Evolutionary conservation across 1,140 invertebrate species (phyloP).

Genomic region (Drosophila mojavensis): DNA sequence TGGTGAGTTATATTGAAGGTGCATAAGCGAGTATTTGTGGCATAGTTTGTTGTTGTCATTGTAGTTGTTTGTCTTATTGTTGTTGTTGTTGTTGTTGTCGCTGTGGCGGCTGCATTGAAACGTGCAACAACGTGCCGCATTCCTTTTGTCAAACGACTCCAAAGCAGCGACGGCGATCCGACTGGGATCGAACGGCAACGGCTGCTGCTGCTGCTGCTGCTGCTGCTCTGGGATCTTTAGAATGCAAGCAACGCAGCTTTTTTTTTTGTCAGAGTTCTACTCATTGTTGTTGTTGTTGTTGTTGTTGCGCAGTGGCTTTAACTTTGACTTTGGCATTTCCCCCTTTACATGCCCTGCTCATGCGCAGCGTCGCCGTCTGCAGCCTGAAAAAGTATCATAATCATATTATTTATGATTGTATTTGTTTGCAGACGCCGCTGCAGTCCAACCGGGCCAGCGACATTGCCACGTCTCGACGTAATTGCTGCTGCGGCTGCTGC

Average conservation of each 20-base stretch:
- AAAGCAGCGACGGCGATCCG: conserved; percentile 26
- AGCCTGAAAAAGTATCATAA: conserved; percentile 69
- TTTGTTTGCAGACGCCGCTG: conserved; percentile 60
- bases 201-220: conserved; percentile 14
- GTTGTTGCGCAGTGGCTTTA: not conserved
- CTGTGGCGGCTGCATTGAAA: conserved; percentile 29
- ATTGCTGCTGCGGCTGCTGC: conserved; percentile 40
- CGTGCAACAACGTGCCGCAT: conserved; percentile 50
- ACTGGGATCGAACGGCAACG: conserved; percentile 8
- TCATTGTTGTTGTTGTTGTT: conserved; percentile 4
- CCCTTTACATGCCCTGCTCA: conserved; percentile 17
- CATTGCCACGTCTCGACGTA: conserved; percentile 39
- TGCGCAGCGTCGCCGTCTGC: conserved; percentile 17
- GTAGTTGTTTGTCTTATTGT: not conserved
- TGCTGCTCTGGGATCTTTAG: conserved; percentile 49
- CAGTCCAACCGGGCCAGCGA: conserved; percentile 16
- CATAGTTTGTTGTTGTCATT: conserved; percentile 9
- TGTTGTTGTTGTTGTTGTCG: conserved; percentile 2
- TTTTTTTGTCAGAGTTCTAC: not conserved
- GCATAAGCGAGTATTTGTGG: conserved; percentile 46
- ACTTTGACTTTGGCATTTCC: conserved; percentile 8
- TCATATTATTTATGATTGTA: conserved; percentile 81
- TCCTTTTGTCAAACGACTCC: conserved; percentile 61
- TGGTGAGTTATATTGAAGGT: conserved; percentile 33
- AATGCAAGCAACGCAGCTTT: conserved; percentile 58